phyloP scores from a whole-genome alignment of 1,140 invertebrate genomes.

The Drosophila bocki region DNA sequence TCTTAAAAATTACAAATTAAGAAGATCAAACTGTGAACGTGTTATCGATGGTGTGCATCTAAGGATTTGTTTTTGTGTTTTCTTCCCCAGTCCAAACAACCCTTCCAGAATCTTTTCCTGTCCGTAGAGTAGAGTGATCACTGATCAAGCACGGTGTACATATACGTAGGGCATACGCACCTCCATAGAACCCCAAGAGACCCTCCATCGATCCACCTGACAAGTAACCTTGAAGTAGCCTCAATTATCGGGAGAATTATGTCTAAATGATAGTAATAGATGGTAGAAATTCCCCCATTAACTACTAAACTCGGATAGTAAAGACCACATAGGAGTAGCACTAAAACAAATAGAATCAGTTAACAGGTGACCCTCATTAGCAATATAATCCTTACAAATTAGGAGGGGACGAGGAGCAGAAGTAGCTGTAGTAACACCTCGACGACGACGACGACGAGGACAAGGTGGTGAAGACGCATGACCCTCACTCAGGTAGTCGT shows the following conservation, averaged over 20 bases:
- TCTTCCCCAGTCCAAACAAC: conserved; percentile 1
- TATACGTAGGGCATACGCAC: neutral
- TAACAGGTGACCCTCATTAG: conserved; percentile 23
- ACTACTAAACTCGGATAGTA: neutral
- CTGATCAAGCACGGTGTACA: conserved; percentile 13
- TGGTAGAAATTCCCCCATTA: neutral
- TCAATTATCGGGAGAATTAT: neutral
- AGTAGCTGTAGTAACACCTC: conserved; percentile 3
- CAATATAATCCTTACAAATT: conserved; percentile 7
- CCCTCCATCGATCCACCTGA: conserved; percentile 11
- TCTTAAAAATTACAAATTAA: conserved; percentile 79
- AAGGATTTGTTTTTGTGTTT: conserved; percentile 67
- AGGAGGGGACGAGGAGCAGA: neutral
- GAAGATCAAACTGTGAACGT: conserved; percentile 44
- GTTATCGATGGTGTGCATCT: conserved; percentile 52
- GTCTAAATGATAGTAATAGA: neutral
- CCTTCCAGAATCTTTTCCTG: neutral
- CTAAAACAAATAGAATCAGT: conserved; percentile 21
- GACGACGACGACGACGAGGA: neutral
- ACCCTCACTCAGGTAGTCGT: conserved; percentile 14
- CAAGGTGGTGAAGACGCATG: neutral
- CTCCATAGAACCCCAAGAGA: neutral
- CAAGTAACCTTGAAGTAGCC: conserved; percentile 17
- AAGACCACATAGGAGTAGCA: neutral
- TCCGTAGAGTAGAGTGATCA: conserved; percentile 9